phyloP scores from a whole-genome alignment of 2,888 invertebrate species.

The Metellina segmentata region DNA sequence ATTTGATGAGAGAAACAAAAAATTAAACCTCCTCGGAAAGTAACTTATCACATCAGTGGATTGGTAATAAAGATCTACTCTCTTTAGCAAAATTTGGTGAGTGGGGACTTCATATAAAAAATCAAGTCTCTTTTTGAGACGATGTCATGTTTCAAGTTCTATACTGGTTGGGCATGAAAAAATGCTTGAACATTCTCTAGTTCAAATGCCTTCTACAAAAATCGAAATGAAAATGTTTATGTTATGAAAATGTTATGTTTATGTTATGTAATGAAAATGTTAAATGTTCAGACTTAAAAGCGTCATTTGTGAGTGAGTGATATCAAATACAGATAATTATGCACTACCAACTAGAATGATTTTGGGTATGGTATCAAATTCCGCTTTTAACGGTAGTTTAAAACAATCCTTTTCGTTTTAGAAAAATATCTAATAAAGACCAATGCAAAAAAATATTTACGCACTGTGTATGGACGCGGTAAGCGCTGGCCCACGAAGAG shows the following conservation, averaged over 20 bases:
- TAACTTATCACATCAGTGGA: not conserved
- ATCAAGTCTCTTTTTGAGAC: conserved; percentile 13
- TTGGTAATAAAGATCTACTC: not conserved
- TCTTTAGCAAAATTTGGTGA: not conserved
- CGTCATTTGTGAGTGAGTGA: too few species aligned
- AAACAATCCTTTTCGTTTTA: not conserved
- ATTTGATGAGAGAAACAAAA: too few species aligned
- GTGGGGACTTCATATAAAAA: not conserved
- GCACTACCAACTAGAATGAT: conserved; percentile 9
- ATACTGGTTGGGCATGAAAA: too few species aligned
- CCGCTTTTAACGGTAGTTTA: conserved; percentile 16
- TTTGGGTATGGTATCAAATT: conserved; percentile 22
- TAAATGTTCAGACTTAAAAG: conserved; percentile 17
- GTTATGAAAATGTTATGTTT: too few species aligned
- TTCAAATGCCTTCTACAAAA: too few species aligned
- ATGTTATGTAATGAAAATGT: too few species aligned
- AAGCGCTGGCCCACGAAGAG: too few species aligned
- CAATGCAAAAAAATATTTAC: too few species aligned
- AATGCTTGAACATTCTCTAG: too few species aligned
- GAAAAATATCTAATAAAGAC: too few species aligned
- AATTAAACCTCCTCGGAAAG: not conserved
- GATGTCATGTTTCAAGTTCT: conserved; percentile 6
- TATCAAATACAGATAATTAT: conserved; percentile 17
- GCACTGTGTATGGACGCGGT: too few species aligned
- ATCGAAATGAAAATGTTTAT: conserved; percentile 16